Evolutionary conservation across 1,140 invertebrate genomes (phyloP).

Genomic region (Leptestheria dahalacensis): DNA sequence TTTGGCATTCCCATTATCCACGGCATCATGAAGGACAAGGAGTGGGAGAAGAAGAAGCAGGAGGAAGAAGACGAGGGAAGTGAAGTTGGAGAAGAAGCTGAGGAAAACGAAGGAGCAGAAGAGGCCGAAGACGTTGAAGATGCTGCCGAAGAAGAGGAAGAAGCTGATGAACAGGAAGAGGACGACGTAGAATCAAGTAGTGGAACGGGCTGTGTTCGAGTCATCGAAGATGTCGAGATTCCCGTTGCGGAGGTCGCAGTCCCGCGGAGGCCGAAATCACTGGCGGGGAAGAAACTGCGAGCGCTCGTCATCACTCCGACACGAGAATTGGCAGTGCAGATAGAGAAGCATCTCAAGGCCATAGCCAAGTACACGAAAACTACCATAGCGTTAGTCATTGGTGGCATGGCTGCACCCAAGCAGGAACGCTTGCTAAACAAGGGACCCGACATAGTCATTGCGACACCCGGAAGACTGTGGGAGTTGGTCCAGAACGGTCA

Average conservation of each 20-base stretch:
- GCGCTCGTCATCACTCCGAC: conserved; percentile 86
- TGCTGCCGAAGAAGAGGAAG: conserved; percentile 28
- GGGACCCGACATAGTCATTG: conserved; percentile 80
- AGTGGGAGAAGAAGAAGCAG: conserved; percentile 24
- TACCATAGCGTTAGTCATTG: conserved; percentile 62
- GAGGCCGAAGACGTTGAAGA: conserved; percentile 4
- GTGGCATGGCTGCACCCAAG: conserved; percentile 78
- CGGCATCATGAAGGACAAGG: conserved; percentile 59
- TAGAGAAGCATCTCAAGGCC: conserved; percentile 65
- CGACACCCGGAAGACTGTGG: conserved; percentile 90
- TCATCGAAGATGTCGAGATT: conserved; percentile 40
- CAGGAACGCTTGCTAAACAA: conserved; percentile 69
- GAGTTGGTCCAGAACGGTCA: conserved; percentile 69
- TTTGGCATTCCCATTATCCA: conserved; percentile 86
- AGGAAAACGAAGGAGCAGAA: conserved; percentile 18
- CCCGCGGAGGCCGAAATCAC: conserved; percentile 1
- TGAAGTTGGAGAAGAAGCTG: conserved; percentile 27
- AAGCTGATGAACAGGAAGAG: conserved; percentile 19
- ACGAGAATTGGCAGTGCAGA: conserved; percentile 85
- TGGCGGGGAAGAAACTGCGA: conserved; percentile 34
- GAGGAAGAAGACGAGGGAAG: conserved; percentile 23
- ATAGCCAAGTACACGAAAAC: conserved; percentile 67
- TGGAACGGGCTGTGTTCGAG: conserved; percentile 41
- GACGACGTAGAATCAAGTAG: conserved; percentile 20
- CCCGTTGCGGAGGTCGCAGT: conserved; percentile 18